A percentile compares a stretch with the other conserved stretches of the same genome.
Evolutionary conservation across 2,113 vertebrate genomes (phyloP).

Genomic region (Paratilapia polleni): DNA sequence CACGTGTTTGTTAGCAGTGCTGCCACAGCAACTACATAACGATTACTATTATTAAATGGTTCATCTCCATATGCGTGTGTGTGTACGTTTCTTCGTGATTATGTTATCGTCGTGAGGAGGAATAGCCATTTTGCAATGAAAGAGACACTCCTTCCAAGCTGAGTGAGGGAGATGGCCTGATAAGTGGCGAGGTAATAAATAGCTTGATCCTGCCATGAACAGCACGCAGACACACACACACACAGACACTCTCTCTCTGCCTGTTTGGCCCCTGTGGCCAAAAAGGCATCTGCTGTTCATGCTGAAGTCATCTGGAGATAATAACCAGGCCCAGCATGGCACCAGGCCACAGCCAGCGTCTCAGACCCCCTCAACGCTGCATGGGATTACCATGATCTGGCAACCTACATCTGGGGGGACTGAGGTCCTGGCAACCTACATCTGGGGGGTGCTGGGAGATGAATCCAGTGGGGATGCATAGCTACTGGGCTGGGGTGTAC

Average conservation of each 20-base stretch:
- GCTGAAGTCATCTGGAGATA: slow-evolving; percentile 83
- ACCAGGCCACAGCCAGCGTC: slow-evolving; percentile 61
- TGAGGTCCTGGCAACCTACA: slow-evolving; percentile 49
- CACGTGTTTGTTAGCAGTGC: slow-evolving; percentile 13
- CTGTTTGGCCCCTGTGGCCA: slow-evolving; percentile 66
- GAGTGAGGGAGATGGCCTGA: slow-evolving; percentile 54
- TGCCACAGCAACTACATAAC: slow-evolving; percentile 27
- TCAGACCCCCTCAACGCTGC: slow-evolving; percentile 48
- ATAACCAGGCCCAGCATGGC: slow-evolving; percentile 77
- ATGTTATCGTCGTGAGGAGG: slow-evolving; percentile 43
- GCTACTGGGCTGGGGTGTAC: slow-evolving; percentile 14
- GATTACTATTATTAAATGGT: slow-evolving; percentile 35
- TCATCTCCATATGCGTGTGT: neutral
- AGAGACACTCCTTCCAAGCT: slow-evolving; percentile 34
- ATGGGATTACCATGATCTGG: slow-evolving; percentile 57
- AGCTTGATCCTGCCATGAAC: slow-evolving; percentile 52
- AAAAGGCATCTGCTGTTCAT: slow-evolving; percentile 79
- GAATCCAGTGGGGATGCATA: neutral
- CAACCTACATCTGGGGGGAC: slow-evolving; percentile 38
- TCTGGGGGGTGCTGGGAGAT: slow-evolving; percentile 3
- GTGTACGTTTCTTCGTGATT: slow-evolving; percentile 17
- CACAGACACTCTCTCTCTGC: slow-evolving; percentile 17
- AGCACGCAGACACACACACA: slow-evolving; percentile 18
- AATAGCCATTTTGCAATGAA: slow-evolving; percentile 47
- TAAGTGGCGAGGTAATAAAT: slow-evolving; percentile 75